Base-by-base conservation (phyloP, 2,113 vertebrate genomes). In the Lichenostomus cassidix region DNA sequence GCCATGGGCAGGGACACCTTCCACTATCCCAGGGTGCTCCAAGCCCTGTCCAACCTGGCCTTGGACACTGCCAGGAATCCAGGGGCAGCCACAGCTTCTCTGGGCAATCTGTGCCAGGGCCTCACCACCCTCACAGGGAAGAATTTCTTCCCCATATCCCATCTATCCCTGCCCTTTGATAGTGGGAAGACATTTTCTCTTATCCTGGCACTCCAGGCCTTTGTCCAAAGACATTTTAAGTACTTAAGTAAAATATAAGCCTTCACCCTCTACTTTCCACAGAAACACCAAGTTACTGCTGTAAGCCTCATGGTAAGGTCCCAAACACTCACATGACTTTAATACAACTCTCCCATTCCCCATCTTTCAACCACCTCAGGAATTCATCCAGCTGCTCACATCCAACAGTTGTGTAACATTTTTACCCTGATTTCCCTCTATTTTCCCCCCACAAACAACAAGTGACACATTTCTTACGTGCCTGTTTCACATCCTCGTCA, bases 31-130 rank as follows among this genome's bases (percentile, higher is more conserved):
- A 89, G 28, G 11, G 0, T 76, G 29, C 47, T 89, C 39, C 69
- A 25, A 46, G 13, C 31, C 15, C 19, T 0, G 0, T 2, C 39
- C 39, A 82, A 0, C 24, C 29, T 15, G 41, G 47, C 24, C 24
- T 22, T 19, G 47, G 25, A 4, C 55, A 55, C 11, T 76, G 0
- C 20, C 87, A 76, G 39, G n/a, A 24, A 68, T n/a, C 56, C 56
- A 35, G n/a, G 62, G 46, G 21, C 55, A 83, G 39, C 13, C 5
- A 35, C 29, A 89, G 62, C 24, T 67, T 0, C 47, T 31, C 37
- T 47, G 39, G 46, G 62, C 16, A 82, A 0, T 19, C 53, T 29
- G 24, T 53, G 46, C 62, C 53, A 82, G 46, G n/a, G 46, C 20
- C 5, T 68, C 4, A 0, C 5, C 53, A 18, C 3, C 14, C 49